A percentile compares a stretch with the other conserved stretches of the same genome.
These are phyloP conservation scores for Heliconius congener DNA, from an alignment of 1,140 invertebrate species.

Conservation along the genomic window DNA sequence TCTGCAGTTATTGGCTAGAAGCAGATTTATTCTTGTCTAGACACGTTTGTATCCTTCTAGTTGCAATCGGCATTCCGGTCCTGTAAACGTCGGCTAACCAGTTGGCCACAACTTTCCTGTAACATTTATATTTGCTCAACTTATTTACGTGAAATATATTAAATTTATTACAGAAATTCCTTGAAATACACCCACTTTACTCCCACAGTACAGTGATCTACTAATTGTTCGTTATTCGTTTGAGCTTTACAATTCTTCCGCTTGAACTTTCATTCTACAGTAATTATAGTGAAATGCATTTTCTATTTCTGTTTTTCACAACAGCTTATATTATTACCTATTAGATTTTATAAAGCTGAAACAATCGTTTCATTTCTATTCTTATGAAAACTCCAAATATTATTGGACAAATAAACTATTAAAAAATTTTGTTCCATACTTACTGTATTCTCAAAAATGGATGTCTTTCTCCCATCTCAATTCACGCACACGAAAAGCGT, in stretches of 20 bases:
- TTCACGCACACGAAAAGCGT: not conserved
- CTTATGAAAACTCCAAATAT: too few species aligned
- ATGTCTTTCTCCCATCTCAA: not conserved
- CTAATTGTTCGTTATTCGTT: too few species aligned
- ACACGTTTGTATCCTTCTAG: slow-evolving; percentile 2
- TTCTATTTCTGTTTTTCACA: too few species aligned
- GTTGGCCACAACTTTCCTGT: not conserved
- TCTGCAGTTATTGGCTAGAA: not conserved
- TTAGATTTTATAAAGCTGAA: too few species aligned
- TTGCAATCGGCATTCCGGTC: not conserved
- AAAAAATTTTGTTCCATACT: too few species aligned
- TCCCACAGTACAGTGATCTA: not conserved
- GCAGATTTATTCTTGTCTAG: slow-evolving; percentile 5
- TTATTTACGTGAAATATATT: not conserved
- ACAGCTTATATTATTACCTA: too few species aligned
- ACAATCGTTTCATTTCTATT: too few species aligned
- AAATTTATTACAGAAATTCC: not conserved
- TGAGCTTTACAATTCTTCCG: too few species aligned
- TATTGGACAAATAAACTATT: too few species aligned
- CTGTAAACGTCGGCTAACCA: not conserved
- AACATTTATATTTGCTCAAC: not conserved
- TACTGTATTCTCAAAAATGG: not conserved
- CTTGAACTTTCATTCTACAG: too few species aligned
- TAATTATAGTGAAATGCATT: too few species aligned
- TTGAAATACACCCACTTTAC: not conserved